Evolutionary conservation across 2,888 invertebrate species (phyloP).

Genomic region (Pediacus dermestoides): DNA sequence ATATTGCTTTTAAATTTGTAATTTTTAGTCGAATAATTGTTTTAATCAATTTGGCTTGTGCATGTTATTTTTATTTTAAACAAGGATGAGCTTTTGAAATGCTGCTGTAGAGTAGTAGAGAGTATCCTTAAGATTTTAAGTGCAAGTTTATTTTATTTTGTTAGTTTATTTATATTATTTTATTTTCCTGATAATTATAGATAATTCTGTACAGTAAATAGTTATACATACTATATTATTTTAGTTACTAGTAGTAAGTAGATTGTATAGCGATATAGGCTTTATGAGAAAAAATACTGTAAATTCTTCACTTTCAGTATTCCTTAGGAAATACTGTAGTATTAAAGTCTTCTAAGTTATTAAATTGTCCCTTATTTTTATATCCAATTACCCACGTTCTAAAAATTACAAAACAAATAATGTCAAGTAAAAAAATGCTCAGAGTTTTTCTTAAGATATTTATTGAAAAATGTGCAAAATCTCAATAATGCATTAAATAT

Average conservation of each 20-base stretch:
- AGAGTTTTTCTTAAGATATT: too few relatives aligned
- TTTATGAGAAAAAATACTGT: too few relatives aligned
- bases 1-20: slow-evolving; percentile 11
- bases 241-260: slow-evolving; percentile 24
- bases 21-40: slow-evolving; percentile 8
- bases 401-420: background rate
- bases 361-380: slow-evolving; percentile 12
- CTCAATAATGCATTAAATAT: too few relatives aligned
- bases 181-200: slow-evolving; percentile 38
- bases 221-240: slow-evolving; percentile 25
- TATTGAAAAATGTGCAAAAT: too few relatives aligned
- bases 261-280: slow-evolving; percentile 20
- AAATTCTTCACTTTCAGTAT: slow-evolving; percentile 39
- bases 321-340: slow-evolving; percentile 36
- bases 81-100: slow-evolving; percentile 9
- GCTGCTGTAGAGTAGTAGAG: too few relatives aligned
- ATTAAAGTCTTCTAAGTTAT: slow-evolving; percentile 36
- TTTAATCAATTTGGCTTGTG: slow-evolving; percentile 9
- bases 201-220: slow-evolving; percentile 36
- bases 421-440: too few relatives aligned
- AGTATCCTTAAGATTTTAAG: slow-evolving; percentile 8
- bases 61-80: slow-evolving; percentile 11
- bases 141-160: slow-evolving; percentile 18
- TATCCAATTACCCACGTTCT: background rate
- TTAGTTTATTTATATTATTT: slow-evolving; percentile 39